phyloP scores from a whole-genome alignment of 2,797 vertebrate genomes.

The Sitta carolinensis region DNA sequence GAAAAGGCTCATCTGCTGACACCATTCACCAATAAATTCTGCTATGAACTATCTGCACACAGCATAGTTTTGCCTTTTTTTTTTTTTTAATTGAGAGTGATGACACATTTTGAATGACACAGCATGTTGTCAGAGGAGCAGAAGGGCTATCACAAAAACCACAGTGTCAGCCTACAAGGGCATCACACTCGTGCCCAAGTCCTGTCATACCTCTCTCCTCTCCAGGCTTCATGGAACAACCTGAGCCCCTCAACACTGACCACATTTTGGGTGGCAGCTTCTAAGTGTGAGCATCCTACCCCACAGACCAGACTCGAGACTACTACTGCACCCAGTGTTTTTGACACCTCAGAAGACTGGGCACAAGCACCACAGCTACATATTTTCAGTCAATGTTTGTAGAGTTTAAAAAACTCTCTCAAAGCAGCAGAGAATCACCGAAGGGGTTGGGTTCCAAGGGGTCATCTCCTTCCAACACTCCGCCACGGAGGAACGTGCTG shows the following conservation, averaged over 20 bases:
- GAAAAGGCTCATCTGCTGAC: background rate
- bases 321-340: fast-evolving
- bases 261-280: background rate
- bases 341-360: fast-evolving
- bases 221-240: fast-evolving
- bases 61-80: background rate
- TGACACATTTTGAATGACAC: background rate
- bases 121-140: background rate
- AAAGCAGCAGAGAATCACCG: background rate
- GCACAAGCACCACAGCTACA: fast-evolving
- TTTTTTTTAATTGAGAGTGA: background rate
- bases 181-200: background rate
- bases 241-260: background rate
- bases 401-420: background rate
- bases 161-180: fast-evolving
- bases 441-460: background rate
- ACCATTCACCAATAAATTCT: background rate
- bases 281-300: background rate
- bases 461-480: background rate
- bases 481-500: fast-evolving
- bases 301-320: background rate
- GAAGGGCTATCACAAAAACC: background rate
- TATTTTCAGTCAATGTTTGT: fast-evolving
- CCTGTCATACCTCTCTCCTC: background rate
- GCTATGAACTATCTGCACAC: background rate